A percentile compares a stretch with the other conserved stretches of the same genome.
Evolutionary conservation across 2,113 vertebrate genomes (phyloP).

Genomic region (Clarias gariepinus): DNA sequence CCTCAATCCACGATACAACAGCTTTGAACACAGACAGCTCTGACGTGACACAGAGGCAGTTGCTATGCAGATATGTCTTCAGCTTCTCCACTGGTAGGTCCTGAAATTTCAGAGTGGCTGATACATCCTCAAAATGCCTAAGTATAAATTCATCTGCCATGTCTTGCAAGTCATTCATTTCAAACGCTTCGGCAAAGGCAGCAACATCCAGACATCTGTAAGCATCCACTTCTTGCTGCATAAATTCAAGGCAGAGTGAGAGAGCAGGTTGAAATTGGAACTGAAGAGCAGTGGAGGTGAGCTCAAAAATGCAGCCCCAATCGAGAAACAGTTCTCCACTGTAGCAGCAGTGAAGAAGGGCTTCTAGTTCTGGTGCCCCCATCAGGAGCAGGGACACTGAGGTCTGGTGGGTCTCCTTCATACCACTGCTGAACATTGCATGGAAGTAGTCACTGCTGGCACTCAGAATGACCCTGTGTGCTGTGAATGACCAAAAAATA

Average conservation of each 20-base stretch:
- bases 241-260: conserved; percentile 77
- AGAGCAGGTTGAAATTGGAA: conserved; percentile 83
- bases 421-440: conserved; percentile 85
- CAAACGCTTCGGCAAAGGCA: conserved; percentile 77
- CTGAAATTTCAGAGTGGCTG: conserved; percentile 76
- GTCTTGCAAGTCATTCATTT: conserved; percentile 70
- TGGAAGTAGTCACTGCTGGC: conserved; percentile 87
- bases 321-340: conserved; percentile 73
- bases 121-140: conserved; percentile 79
- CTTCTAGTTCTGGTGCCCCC: conserved; percentile 72
- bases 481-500: conserved; percentile 60
- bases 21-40: conserved; percentile 84
- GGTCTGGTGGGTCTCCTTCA: conserved; percentile 79
- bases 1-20: conserved; percentile 78
- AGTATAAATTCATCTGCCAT: conserved; percentile 76
- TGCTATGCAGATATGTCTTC: conserved; percentile 74
- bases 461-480: conserved; percentile 83
- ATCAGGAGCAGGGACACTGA: conserved; percentile 66
- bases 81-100: conserved; percentile 77
- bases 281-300: conserved; percentile 77
- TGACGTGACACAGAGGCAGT: conserved; percentile 76
- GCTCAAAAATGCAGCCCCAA: conserved; percentile 78
- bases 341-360: conserved; percentile 81
- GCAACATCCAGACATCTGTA: conserved; percentile 75
- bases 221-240: conserved; percentile 76